Evolutionary conservation across 2,888 invertebrate genomes (phyloP), one percentile per base, ranked within the genome.

Genomic region (Anticlea derivata): DNA sequence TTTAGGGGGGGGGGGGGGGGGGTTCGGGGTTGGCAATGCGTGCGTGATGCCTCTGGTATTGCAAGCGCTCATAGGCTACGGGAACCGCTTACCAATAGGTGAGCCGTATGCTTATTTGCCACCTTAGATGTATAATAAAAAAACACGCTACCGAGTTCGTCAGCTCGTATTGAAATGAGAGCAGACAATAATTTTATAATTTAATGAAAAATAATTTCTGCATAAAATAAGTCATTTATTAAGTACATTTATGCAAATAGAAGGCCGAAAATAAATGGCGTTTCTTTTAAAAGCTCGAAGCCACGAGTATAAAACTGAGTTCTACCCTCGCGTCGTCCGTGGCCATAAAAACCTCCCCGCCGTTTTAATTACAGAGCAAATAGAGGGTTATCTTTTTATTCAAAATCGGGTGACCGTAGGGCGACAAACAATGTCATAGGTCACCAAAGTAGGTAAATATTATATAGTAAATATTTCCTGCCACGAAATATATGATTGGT

Each of bases 351-450:
- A 63, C 69, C 61, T 61, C 69, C 70, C 69, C 70, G 65, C 59
- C 59, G 62, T 67, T 75, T 76, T 78, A 78, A 80, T 78, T 79
- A 73, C 73, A 52, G 46, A 54, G 65, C 65, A 70, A 77, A 77
- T 65, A 69, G 66, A 63, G 61, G 66, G 60, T 46, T 50, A 61
- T 58, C 63, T 63, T 63, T 65, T 63, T 60, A 63, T 52, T 13
- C 5, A 60, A 58, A 66, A 66, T 62, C 53, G 34, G 38, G 44
- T 33, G 33, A 40, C 29, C 34, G 45, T 23, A n/a, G n/a, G n/a
- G n/a, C n/a, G 17, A 34, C 31, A 41, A 33, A 41, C 31, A 41
- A 31, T 29, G 2, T 29, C 27, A 38, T 24, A 20, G 39, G 26
- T 35, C 11, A 22, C 27, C 10, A 7, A 26, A 39, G 20, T 34